These are phyloP conservation scores for Brachypterus glaber DNA, from an alignment of 2,888 invertebrate species.

Conservation along the genomic window DNA sequence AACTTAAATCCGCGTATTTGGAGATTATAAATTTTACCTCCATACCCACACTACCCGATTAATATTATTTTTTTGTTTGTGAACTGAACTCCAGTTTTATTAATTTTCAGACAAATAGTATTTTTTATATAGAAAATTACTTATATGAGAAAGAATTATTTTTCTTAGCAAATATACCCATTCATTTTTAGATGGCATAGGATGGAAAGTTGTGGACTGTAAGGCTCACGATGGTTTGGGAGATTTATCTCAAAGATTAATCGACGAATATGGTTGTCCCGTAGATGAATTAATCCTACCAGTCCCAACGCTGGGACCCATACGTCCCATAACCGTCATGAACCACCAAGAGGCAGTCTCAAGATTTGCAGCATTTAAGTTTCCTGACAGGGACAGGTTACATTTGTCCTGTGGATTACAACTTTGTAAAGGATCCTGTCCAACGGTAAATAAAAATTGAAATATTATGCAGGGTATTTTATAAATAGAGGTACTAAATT, in stretches of 20 bases:
- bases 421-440: constrained; percentile 64
- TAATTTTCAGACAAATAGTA: constrained; percentile 3
- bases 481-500: too few relatives aligned
- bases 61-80: constrained; percentile 2
- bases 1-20: too few relatives aligned
- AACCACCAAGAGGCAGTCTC: constrained; percentile 42
- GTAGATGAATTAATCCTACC: constrained; percentile 58
- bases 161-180: too few relatives aligned
- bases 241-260: constrained; percentile 61
- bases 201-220: constrained; percentile 66
- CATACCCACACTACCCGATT: background rate
- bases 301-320: constrained; percentile 40
- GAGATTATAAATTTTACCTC: too few relatives aligned
- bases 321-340: constrained; percentile 34
- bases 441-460: constrained; percentile 43
- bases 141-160: too few relatives aligned
- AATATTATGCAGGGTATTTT: too few relatives aligned
- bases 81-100: background rate
- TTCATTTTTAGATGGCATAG: constrained; percentile 55
- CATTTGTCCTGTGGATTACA: constrained; percentile 70
- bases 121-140: background rate
- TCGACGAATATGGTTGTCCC: constrained; percentile 67
- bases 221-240: constrained; percentile 69
- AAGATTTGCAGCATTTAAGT: constrained; percentile 73
- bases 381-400: constrained; percentile 67